Base-by-base conservation (phyloP, 2,113 vertebrate species). In the Toxotes chatareus region DNA sequence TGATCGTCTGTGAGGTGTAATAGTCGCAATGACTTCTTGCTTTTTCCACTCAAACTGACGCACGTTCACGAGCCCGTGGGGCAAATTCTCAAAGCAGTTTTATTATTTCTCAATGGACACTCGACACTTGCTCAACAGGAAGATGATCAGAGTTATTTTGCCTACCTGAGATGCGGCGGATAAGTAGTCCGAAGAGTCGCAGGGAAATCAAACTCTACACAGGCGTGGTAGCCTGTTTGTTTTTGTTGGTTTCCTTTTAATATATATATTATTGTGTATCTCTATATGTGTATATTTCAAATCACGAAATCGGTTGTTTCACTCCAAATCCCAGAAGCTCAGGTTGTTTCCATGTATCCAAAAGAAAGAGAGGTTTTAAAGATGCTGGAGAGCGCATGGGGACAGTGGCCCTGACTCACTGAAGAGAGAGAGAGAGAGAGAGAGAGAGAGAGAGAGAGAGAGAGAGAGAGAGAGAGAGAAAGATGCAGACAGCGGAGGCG, bases 331-430 rank as follows among this genome's bases (percentile, higher is more conserved):
- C 42, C 13, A 16, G 17, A 34, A 4, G 34, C 56, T 85, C 82
- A 89, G 14, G 76, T 91, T 55, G 80, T 86, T 56, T 90, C 88
- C 91, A 93, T 93, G 63, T 73, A 59, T 82, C 65, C 61, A 16
- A 32, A 10, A 60, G 56, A 51, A 17, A 79, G 17, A 61, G 27
- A 68, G 40, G 19, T 59, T 64, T 44, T 34, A 38, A 21, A 70
- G 42, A 67, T 42, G 3, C 12, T 16, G 31, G 19, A 21, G 65
- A 61, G 46, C 57, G 69, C 70, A 64, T 61, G 79, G 44, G 46
- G 79, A 55, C 67, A 36, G 46, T 23, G 62, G 65, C 65, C 14
- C 64, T 27, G 55, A 67, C 40, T 10, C 62, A 10, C 46, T 19
- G 19, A 3, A 73, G 53, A 49, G 1, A 36, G 44, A 59, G 13